These are phyloP conservation scores for Drosophila incognita DNA, from an alignment of 2,888 invertebrate genomes.

Conservation along the genomic window DNA sequence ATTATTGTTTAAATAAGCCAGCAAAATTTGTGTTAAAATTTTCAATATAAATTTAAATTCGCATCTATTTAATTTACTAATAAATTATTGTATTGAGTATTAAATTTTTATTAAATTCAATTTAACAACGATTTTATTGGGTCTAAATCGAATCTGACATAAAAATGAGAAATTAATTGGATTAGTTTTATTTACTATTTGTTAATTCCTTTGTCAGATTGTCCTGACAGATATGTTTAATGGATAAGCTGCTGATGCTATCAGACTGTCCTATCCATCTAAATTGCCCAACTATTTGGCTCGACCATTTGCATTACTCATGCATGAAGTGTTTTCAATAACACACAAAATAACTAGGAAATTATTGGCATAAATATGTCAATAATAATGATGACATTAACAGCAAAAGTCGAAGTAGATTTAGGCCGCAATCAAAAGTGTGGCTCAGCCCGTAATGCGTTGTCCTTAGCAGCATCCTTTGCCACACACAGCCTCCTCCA, in stretches of 20 bases:
- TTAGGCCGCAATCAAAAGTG: slow-evolving; percentile 53
- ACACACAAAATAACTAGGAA: slow-evolving; percentile 47
- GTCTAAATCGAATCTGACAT: not conserved
- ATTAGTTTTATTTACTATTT: not conserved
- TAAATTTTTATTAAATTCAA: not conserved
- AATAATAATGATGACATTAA: slow-evolving; percentile 56
- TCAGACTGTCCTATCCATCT: not conserved
- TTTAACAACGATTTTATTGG: not conserved
- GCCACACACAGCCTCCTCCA: slow-evolving; percentile 1
- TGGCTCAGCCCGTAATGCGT: slow-evolving; percentile 16
- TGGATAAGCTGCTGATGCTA: not conserved
- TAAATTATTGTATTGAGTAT: not conserved
- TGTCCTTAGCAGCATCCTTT: slow-evolving; percentile 23
- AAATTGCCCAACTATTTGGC: not conserved
- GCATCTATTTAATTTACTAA: not conserved
- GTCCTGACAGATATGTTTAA: not conserved
- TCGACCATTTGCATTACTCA: slow-evolving; percentile 27
- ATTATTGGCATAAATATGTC: slow-evolving; percentile 61
- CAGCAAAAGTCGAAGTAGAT: slow-evolving; percentile 27
- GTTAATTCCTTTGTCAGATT: not conserved
- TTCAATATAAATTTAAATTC: not conserved
- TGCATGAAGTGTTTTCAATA: slow-evolving; percentile 50
- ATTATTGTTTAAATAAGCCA: not conserved
- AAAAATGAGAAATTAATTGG: not conserved
- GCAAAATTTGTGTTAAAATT: fast-evolving